A percentile compares a stretch with the other conserved stretches of the same genome.
phyloP scores from a whole-genome alignment of 2,888 invertebrate species.

The Thelaira solivaga region DNA sequence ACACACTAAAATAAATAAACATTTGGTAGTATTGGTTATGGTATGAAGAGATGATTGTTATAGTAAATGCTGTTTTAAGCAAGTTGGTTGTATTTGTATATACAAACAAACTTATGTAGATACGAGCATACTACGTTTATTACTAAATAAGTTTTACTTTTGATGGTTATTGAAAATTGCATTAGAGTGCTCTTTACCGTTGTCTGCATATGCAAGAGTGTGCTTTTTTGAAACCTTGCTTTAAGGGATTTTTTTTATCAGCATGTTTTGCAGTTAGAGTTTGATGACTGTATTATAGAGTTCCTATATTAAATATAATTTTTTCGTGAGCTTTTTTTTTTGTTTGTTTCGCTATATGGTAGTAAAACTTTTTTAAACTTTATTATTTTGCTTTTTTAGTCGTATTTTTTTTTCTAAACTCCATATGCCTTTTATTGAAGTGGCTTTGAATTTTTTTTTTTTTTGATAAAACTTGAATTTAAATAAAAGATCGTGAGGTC shows the following conservation, averaged over 20 bases:
- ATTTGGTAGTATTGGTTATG: slow-evolving; percentile 13
- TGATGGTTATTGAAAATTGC: slow-evolving; percentile 60
- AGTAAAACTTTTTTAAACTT: background rate
- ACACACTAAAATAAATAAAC: slow-evolving; percentile 1
- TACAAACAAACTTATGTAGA: background rate
- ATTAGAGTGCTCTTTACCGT: slow-evolving; percentile 30
- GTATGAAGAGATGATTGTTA: background rate
- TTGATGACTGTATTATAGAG: slow-evolving; percentile 57
- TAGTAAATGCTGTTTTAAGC: slow-evolving; percentile 14
- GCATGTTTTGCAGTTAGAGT: slow-evolving; percentile 7
- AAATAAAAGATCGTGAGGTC: no score
- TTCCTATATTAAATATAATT: slow-evolving; percentile 52
- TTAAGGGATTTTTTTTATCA: background rate
- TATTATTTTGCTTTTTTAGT: background rate
- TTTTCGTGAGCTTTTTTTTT: background rate
- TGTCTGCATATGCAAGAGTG: background rate
- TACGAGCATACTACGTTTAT: background rate
- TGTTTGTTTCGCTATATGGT: background rate
- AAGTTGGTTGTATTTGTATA: background rate
- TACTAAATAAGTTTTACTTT: slow-evolving; percentile 66
- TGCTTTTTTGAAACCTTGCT: background rate
- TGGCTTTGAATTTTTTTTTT: no score
- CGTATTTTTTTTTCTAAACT: background rate
- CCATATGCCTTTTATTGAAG: background rate
- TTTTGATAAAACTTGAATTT: no score